These are phyloP conservation scores for Diplodus sargus DNA, from an alignment of 2,797 vertebrate species.

Conservation along the genomic window DNA sequence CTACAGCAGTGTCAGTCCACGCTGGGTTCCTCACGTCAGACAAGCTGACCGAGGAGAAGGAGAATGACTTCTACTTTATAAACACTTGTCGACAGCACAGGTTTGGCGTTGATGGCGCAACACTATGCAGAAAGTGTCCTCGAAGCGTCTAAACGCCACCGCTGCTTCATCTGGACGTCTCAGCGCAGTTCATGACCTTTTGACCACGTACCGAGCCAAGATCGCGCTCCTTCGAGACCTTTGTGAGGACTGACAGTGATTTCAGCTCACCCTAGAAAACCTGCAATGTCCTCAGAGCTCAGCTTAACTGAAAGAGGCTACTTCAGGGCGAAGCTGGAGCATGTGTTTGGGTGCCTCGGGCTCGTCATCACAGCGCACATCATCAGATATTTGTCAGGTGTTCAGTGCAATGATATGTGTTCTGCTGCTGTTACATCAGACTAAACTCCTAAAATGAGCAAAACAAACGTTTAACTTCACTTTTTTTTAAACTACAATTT, in stretches of 20 bases:
- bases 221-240: slow-evolving; percentile 1
- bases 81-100: not conserved
- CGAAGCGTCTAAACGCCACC: not conserved
- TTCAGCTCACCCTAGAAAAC: not conserved
- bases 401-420: not conserved
- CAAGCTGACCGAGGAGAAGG: not conserved
- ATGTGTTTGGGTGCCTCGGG: too few species aligned
- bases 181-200: not conserved
- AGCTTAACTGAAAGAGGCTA: not conserved
- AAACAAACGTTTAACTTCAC: not conserved
- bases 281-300: not conserved
- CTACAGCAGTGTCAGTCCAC: not conserved
- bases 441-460: not conserved
- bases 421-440: not conserved
- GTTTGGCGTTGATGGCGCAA: not conserved
- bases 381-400: too few species aligned
- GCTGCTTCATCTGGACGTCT: not conserved
- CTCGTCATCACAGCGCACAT: not conserved
- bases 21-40: not conserved
- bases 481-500: not conserved
- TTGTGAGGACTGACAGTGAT: not conserved
- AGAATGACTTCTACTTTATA: not conserved
- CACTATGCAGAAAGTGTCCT: not conserved
- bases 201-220: not conserved
- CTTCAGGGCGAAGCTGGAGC: not conserved